Conservation (phyloP, 2,113 vertebrate genomes). For the Chionis minor region DNA sequence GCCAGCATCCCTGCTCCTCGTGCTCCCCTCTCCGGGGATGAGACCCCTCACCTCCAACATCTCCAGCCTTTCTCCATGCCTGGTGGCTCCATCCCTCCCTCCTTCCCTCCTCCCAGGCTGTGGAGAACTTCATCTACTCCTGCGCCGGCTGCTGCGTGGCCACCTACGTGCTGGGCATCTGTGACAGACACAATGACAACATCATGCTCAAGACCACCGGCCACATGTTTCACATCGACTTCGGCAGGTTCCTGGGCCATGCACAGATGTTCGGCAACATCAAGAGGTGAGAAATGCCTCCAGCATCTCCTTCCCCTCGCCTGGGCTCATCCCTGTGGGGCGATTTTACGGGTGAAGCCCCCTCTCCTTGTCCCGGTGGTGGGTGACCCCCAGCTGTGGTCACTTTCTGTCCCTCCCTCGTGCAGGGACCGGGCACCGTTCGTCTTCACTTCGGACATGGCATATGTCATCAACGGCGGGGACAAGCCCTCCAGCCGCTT, state of each 20-base stretch:
- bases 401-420: background rate
- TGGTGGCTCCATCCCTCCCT: background rate
- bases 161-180: slow-evolving; percentile 96
- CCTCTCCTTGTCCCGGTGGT: background rate
- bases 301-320: background rate
- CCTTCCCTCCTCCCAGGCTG: slow-evolving; percentile 76
- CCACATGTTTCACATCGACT: slow-evolving; percentile 99
- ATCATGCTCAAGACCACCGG: slow-evolving; percentile 98
- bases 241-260: slow-evolving; percentile 95
- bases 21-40: background rate
- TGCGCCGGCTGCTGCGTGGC: slow-evolving; percentile 97
- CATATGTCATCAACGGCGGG: slow-evolving; percentile 95
- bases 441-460: slow-evolving; percentile 98
- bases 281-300: slow-evolving; percentile 82
- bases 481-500: slow-evolving; percentile 98
- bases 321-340: rapidly evolving
- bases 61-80: background rate
- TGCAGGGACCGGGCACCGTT: slow-evolving; percentile 94
- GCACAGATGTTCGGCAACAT: slow-evolving; percentile 99
- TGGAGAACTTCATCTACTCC: slow-evolving; percentile 99
- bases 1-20: rapidly evolving
- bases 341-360: background rate
- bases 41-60: rapidly evolving
- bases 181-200: slow-evolving; percentile 97
- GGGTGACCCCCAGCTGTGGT: background rate